Evolutionary conservation across 1,140 invertebrate species (phyloP).

Genomic region (Amyelois transitella): DNA sequence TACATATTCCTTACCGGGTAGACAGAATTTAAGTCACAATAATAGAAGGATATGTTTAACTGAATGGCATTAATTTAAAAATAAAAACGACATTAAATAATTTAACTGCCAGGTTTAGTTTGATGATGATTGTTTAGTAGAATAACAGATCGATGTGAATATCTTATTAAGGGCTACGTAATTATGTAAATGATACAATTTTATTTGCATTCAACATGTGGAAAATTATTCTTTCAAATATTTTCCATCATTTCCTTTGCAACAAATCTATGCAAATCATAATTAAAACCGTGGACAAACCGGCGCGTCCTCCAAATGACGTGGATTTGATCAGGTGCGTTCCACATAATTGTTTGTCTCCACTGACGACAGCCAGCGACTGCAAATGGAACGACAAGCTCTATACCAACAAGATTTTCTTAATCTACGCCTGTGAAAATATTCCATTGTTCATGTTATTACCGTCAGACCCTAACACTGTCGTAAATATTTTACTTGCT

Average conservation of each 20-base stretch:
- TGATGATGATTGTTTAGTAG: no score
- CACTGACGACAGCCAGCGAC: background rate
- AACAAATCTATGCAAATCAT: background rate
- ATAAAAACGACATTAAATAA: no score
- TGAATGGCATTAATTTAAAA: no score
- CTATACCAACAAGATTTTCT: background rate
- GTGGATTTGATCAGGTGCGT: slow-evolving; percentile 47
- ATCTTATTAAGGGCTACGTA: no score
- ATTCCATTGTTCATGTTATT: background rate
- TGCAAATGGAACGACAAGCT: background rate
- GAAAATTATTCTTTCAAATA: background rate
- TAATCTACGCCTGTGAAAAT: background rate
- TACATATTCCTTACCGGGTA: no score
- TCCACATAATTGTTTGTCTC: slow-evolving; percentile 44
- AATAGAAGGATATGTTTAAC: no score
- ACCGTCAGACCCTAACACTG: no score
- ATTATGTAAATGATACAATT: no score
- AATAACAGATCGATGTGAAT: no score
- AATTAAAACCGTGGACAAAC: background rate
- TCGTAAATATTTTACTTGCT: no score
- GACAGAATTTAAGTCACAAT: no score
- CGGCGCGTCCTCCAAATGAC: slow-evolving; percentile 28
- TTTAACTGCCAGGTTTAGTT: no score
- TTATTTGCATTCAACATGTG: background rate
- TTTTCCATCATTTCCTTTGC: background rate